Conservation (phyloP, 2,797 vertebrate species). For the Triplophysa bombifrons region DNA sequence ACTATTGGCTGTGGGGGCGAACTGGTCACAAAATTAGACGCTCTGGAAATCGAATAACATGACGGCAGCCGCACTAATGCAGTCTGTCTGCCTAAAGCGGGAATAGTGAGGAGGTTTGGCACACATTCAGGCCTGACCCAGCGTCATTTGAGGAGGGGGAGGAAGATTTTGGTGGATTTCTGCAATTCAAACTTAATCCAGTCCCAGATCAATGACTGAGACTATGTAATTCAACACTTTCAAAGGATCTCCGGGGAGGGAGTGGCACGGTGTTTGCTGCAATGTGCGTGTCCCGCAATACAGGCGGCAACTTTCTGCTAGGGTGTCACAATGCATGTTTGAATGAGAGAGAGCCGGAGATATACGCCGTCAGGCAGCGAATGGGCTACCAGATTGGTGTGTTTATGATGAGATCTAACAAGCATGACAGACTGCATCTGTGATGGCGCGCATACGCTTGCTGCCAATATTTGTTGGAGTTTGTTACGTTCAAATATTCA, state of each 20-base stretch:
- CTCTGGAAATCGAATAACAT: slow-evolving; percentile 1
- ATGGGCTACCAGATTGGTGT: slow-evolving; percentile 28
- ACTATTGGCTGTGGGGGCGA: no score
- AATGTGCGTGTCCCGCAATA: slow-evolving; percentile 21
- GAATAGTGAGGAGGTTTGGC: slow-evolving; percentile 51
- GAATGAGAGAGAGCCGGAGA: slow-evolving; percentile 20
- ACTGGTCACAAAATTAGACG: slow-evolving; percentile 54
- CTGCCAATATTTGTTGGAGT: slow-evolving; percentile 22
- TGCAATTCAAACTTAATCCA: slow-evolving; percentile 28
- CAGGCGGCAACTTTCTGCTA: slow-evolving; percentile 17
- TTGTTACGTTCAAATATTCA: slow-evolving; percentile 16
- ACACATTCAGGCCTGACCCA: slow-evolving; percentile 22
- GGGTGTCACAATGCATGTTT: slow-evolving; percentile 24
- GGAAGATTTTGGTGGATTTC: slow-evolving; percentile 41
- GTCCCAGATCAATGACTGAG: slow-evolving; percentile 8
- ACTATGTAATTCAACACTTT: slow-evolving; percentile 14
- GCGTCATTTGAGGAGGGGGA: slow-evolving; percentile 30
- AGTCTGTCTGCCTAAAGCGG: slow-evolving; percentile 65
- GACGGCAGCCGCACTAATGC: slow-evolving; percentile 40
- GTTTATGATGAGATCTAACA: slow-evolving; percentile 50
- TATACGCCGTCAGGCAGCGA: slow-evolving; percentile 17
- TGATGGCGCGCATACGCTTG: slow-evolving; percentile 2
- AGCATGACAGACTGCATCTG: slow-evolving; percentile 45
- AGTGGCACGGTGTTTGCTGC: slow-evolving; percentile 9
- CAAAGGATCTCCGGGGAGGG: slow-evolving; percentile 21